A percentile compares a stretch with the other conserved stretches of the same genome.
phyloP scores from a whole-genome alignment of 2,888 invertebrate genomes.

The Malthinus flaveolus region DNA sequence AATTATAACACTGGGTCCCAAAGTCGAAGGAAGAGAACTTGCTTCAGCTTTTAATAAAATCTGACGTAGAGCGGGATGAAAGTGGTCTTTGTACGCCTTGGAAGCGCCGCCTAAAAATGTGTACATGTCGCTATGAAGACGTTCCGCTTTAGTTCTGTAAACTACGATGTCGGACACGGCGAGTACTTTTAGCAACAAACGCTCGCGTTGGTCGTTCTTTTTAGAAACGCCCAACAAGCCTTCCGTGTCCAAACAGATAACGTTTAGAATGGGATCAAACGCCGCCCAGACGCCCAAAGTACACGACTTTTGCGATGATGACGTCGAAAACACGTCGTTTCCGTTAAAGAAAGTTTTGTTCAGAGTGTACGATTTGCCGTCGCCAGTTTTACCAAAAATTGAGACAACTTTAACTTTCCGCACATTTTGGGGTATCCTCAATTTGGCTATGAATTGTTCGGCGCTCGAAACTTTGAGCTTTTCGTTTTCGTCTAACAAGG shows the following conservation, averaged over 20 bases:
- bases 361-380: slow-evolving; percentile 79
- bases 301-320: slow-evolving; percentile 69
- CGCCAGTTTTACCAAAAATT: slow-evolving; percentile 83
- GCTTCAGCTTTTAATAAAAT: slow-evolving; percentile 39
- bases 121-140: slow-evolving; percentile 76
- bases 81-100: slow-evolving; percentile 72
- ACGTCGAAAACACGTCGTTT: slow-evolving; percentile 66
- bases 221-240: slow-evolving; percentile 68
- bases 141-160: slow-evolving; percentile 74
- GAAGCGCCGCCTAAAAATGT: slow-evolving; percentile 78
- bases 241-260: slow-evolving; percentile 79
- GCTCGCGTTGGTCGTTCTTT: slow-evolving; percentile 66
- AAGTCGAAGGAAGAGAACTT: slow-evolving; percentile 53
- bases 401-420: slow-evolving; percentile 76
- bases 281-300: slow-evolving; percentile 81
- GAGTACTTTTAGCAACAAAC: slow-evolving; percentile 76
- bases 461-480: slow-evolving; percentile 60
- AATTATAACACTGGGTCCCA: slow-evolving; percentile 76
- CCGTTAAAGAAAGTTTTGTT: slow-evolving; percentile 72
- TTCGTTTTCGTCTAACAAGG: slow-evolving; percentile 66
- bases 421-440: slow-evolving; percentile 56
- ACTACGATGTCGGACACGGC: slow-evolving; percentile 81
- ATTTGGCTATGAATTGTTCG: slow-evolving; percentile 58
- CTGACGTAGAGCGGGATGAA: slow-evolving; percentile 61
- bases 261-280: slow-evolving; percentile 65